Evolutionary conservation across 2,888 invertebrate species (phyloP).

Genomic region (Ophion ventricosus): DNA sequence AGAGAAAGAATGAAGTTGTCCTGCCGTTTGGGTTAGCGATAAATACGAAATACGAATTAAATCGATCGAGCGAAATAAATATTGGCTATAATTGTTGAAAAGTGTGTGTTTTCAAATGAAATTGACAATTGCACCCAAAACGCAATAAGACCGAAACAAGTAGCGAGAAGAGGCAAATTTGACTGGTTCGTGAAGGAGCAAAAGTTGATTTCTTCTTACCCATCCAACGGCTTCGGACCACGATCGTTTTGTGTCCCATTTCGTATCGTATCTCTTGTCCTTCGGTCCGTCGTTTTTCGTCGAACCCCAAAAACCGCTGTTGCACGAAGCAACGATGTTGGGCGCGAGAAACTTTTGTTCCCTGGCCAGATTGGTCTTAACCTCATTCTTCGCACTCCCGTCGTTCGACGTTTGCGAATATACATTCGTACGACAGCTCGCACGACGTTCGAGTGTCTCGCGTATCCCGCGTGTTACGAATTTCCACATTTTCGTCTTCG

Average conservation of each 20-base stretch:
- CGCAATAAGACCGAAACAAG: background rate
- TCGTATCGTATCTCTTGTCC: constrained; percentile 71
- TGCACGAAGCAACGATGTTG: constrained; percentile 65
- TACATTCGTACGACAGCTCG: constrained; percentile 77
- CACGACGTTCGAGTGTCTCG: constrained; percentile 77
- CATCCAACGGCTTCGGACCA: constrained; percentile 80
- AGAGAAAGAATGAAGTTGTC: too few species aligned
- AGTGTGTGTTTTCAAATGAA: background rate
- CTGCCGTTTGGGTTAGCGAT: too few species aligned
- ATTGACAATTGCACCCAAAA: background rate
- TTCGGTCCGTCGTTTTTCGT: constrained; percentile 71
- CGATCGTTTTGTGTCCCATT: constrained; percentile 76
- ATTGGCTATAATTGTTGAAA: background rate
- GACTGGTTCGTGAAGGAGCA: background rate
- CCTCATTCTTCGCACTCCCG: constrained; percentile 69
- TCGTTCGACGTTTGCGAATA: constrained; percentile 77
- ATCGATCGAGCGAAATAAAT: too few species aligned
- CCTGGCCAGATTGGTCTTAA: constrained; percentile 68
- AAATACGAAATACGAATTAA: too few species aligned
- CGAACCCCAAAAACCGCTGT: constrained; percentile 72
- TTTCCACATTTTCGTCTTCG: constrained; percentile 77
- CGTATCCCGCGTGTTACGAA: constrained; percentile 79
- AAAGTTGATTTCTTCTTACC: constrained; percentile 70
- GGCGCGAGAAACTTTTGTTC: constrained; percentile 73
- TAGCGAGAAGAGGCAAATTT: background rate